Evolutionary conservation across 2,888 invertebrate genomes (phyloP), one percentile per base, ranked within the genome.

Genomic region (Apotomis turbidana): DNA sequence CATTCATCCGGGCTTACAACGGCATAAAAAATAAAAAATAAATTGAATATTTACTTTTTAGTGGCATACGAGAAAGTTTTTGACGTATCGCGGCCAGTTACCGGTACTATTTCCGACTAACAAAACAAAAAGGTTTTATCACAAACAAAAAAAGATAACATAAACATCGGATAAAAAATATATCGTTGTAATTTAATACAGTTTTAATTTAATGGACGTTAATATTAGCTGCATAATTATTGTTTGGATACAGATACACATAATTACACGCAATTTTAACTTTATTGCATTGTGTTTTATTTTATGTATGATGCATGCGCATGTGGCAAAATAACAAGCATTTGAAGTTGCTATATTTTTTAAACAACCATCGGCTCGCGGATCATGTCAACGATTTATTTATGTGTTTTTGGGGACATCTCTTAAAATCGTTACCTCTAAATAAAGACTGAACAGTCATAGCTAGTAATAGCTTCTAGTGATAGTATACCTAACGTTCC

Each of bases 91-190:
- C 4, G 15, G 55, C 55, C 55, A 46, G 66, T 66, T 9, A 3
- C 12, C 12, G 6, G 15, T 54, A 4, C n/a, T 41, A 63, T 54
- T 51, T 64, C 55, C 41, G 49, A 46, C n/a, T 41, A 63, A 41
- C 52, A 13, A 38, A 63, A 63, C 51, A 63, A 52, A 38, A 63
- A 52, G 41, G 52, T 63, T 63, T 52, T 58, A 58, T 38, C 5
- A 38, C 38, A 58, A 27, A 27, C 27, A 63, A 12, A 38, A 63
- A 13, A 62, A 13, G 9, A 15, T 38, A 36, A 51, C 52, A 63
- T 63, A 63, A 63, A 54, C 27, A 61, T 27, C n/a, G 51, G 36
- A 36, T 12, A 9, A 38, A 36, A 13, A 62, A 36, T 52, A 4
- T 51, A 51, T 10, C 36, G n/a, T 62, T 27, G 52, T 63, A 49